These are phyloP conservation scores for Latrodectus elegans DNA, from an alignment of 2,888 invertebrate species.

Conservation along the genomic window DNA sequence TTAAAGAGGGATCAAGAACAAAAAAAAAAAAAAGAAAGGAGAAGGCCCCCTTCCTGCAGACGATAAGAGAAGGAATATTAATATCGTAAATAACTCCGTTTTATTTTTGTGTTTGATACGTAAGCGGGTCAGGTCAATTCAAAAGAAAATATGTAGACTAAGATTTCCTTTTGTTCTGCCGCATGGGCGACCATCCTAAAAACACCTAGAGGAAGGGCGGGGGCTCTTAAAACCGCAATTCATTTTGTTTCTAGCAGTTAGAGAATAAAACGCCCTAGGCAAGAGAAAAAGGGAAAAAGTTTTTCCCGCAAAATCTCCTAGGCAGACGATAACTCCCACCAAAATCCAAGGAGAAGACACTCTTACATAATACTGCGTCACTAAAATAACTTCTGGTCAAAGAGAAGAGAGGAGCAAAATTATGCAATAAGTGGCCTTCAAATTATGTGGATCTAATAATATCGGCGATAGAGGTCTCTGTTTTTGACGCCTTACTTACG, in stretches of 20 bases:
- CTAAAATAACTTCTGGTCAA: slow-evolving; percentile 31
- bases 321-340: slow-evolving; percentile 1
- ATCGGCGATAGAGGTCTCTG: slow-evolving; percentile 17
- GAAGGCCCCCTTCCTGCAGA: slow-evolving; percentile 16
- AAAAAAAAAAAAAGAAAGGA: not conserved
- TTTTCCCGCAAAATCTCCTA: not conserved
- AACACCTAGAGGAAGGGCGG: slow-evolving; percentile 27
- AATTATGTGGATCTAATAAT: slow-evolving; percentile 24
- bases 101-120: slow-evolving; percentile 27
- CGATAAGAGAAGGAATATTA: slow-evolving; percentile 11
- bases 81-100: slow-evolving; percentile 15
- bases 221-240: not conserved
- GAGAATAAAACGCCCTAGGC: not conserved
- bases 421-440: slow-evolving; percentile 14
- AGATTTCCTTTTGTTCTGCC: slow-evolving; percentile 51
- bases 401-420: slow-evolving; percentile 3
- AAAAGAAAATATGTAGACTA: slow-evolving; percentile 30
- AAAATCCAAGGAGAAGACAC: not conserved
- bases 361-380: slow-evolving; percentile 36
- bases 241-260: not conserved
- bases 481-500: slow-evolving; percentile 33
- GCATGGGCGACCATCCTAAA: slow-evolving; percentile 48
- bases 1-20: slow-evolving; percentile 1
- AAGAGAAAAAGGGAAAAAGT: not conserved
- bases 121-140: slow-evolving; percentile 46